Base-by-base conservation (phyloP, 2,113 vertebrate species). In the Oncorhynchus keta region DNA sequence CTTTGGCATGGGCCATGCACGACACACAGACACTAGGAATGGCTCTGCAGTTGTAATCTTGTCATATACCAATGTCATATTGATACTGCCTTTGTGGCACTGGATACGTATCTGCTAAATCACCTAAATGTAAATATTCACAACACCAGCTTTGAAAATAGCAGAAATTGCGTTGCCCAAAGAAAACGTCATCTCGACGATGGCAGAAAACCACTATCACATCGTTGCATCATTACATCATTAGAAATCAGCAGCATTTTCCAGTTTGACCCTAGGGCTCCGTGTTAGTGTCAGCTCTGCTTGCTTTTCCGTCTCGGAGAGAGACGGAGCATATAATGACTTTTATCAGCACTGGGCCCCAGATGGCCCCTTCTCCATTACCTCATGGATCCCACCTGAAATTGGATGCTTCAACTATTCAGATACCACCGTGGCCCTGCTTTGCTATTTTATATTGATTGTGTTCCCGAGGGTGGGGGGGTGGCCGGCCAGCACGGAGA, bases 141-240 rank as follows among this genome's bases (percentile, higher is more conserved):
- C 71, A 24, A 13, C 26, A 20, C 39, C n/a, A 45, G 13, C 35
- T 14, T 12, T 28, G 35, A 30, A 26, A 22, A 57, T n/a, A 22
- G n/a, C 55, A 14, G 59, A 22, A 62, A 62, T 62, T 62, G 59
- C 20, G 14, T 62, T 62, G 5, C n/a, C 59, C n/a, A 14, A 9
- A 22, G 59, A 62, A 62, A 62, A 62, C 20, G 59, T 62, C 4
- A n/a, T 55, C 49, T 14, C 1, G 14, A 18, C 49, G 13, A 13
- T 16, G 49, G 30, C 2, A 30, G 65, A 30, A 32, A 39, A 68
- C 18, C n/a, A 73, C 72, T 49, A 62, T 64, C n/a, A 12, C 68
- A 67, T 30, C 24, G 79, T 86, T 75, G 73, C 79, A 82, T 80
- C 78, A 81, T 86, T 75, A 75, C 79, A 82, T 80, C 78, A 78